A percentile compares a stretch with the other conserved stretches of the same genome.
These are phyloP conservation scores for Lordiphosa stackelbergi DNA, from an alignment of 1,140 invertebrate species.

Conservation along the genomic window DNA sequence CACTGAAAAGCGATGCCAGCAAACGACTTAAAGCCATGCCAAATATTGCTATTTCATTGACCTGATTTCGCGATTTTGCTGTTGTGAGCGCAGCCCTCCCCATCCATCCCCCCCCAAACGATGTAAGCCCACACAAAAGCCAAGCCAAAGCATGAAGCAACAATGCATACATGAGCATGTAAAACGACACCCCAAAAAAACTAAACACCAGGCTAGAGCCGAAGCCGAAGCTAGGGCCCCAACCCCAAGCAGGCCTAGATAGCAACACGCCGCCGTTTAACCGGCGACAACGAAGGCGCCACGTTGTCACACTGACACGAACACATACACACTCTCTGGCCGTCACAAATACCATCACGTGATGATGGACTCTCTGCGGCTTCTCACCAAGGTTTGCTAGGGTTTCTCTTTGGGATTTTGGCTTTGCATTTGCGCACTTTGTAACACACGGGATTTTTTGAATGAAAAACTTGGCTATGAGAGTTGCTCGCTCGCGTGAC, in stretches of 20 bases:
- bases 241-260: conserved; percentile 21
- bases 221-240: conserved; percentile 7
- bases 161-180: conserved; percentile 57
- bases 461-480: conserved; percentile 54
- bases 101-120: background rate
- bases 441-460: conserved; percentile 42
- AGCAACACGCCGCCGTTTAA: conserved; percentile 62
- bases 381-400: conserved; percentile 21
- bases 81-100: background rate
- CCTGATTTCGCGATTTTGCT: conserved; percentile 54
- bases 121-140: conserved; percentile 47
- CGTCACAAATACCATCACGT: conserved; percentile 39
- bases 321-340: conserved; percentile 11
- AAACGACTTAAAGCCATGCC: conserved; percentile 56
- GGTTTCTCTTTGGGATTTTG: conserved; percentile 50
- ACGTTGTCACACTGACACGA: conserved; percentile 50
- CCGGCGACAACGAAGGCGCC: conserved; percentile 57
- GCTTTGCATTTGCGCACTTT: conserved; percentile 35
- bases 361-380: conserved; percentile 33
- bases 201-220: conserved; percentile 8
- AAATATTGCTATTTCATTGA: conserved; percentile 75
- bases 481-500: conserved; percentile 42
- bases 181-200: conserved; percentile 48
- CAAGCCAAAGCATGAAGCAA: conserved; percentile 54
- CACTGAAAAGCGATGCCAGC: conserved; percentile 49